These are phyloP conservation scores for Podabrus alpinus DNA, from an alignment of 2,888 invertebrate genomes.

Conservation along the genomic window DNA sequence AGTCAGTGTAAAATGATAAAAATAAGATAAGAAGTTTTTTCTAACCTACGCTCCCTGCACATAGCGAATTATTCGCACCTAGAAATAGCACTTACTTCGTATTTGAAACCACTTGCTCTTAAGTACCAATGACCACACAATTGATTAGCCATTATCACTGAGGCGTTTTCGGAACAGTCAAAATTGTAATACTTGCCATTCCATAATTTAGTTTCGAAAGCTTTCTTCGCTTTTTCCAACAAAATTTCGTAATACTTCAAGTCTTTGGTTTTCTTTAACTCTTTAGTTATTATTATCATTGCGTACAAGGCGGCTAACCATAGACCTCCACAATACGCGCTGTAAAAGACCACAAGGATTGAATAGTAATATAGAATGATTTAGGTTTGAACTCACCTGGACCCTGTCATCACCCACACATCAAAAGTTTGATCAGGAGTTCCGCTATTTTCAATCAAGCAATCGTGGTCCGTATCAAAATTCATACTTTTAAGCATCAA, in stretches of 20 bases:
- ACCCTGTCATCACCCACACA: conserved; percentile 89
- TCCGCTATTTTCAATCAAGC: conserved; percentile 88
- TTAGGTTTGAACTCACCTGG: conserved; percentile 65
- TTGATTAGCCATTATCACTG: conserved; percentile 92
- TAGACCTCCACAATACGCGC: conserved; percentile 90
- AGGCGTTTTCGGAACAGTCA: conserved; percentile 70
- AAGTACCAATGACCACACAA: conserved; percentile 91
- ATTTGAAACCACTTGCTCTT: conserved; percentile 66
- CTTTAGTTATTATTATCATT: conserved; percentile 69
- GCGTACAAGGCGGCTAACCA: conserved; percentile 83
- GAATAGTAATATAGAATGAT: not conserved
- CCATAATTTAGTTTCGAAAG: conserved; percentile 79
- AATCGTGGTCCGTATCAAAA: conserved; percentile 84
- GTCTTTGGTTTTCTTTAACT: conserved; percentile 65
- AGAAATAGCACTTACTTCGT: conserved; percentile 60
- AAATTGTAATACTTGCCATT: conserved; percentile 79
- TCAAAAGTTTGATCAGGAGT: conserved; percentile 92
- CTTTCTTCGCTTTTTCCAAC: conserved; percentile 66
- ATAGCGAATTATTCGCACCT: too few relatives aligned
- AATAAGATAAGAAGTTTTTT: too few relatives aligned
- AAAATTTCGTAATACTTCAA: conserved; percentile 65
- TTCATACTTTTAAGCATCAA: conserved; percentile 67
- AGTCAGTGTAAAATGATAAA: too few relatives aligned
- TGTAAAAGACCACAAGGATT: conserved; percentile 51
- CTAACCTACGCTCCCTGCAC: too few relatives aligned